Evolutionary conservation across 2,113 vertebrate genomes (phyloP).

Genomic region (Clinocottus analis): DNA sequence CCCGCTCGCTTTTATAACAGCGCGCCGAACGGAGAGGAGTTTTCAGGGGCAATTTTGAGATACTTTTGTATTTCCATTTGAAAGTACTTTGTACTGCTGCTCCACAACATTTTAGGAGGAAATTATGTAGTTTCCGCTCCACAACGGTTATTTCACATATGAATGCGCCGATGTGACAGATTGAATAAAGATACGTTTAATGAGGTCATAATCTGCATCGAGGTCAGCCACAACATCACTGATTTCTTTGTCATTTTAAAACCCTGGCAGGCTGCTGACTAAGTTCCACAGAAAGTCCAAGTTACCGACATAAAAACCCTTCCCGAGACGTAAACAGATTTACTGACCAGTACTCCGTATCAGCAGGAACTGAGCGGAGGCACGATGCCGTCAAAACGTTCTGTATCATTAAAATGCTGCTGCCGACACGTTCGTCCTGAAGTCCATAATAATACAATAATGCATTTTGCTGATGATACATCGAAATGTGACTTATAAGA

Average conservation of each 20-base stretch:
- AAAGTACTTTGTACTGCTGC: background rate
- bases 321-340: background rate
- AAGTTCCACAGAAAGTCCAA: background rate
- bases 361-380: background rate
- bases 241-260: background rate
- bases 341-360: background rate
- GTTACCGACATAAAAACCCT: background rate
- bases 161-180: background rate
- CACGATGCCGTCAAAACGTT: background rate
- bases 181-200: no score
- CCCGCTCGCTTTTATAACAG: slow-evolving; percentile 20
- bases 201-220: no score
- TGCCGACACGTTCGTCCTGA: background rate
- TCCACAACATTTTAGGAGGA: background rate
- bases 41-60: background rate
- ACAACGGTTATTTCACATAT: background rate
- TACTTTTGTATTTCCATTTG: background rate
- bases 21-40: slow-evolving; percentile 6
- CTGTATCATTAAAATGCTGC: background rate
- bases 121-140: background rate
- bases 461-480: background rate
- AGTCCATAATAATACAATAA: background rate
- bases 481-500: background rate
- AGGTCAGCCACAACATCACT: background rate
- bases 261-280: background rate